These are phyloP conservation scores for Hippotragus niger DNA, from an alignment of 2,113 vertebrate species.

Conservation along the genomic window DNA sequence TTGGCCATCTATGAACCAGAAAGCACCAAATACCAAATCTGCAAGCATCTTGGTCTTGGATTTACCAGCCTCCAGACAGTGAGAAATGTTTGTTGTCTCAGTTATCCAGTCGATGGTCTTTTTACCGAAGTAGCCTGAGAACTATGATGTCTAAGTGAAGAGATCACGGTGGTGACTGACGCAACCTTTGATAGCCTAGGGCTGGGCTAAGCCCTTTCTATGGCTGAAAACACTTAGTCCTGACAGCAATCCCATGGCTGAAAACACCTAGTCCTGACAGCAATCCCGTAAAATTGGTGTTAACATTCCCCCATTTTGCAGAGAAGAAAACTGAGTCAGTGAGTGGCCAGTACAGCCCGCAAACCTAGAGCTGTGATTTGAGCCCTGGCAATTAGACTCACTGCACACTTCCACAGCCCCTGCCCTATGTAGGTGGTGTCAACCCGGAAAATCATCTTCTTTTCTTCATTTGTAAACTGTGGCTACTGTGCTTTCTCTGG, in stretches of 20 bases:
- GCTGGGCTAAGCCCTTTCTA: background rate
- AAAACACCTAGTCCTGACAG: background rate
- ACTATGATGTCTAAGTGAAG: no score
- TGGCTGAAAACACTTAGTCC: no score
- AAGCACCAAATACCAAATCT: background rate
- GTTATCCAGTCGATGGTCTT: background rate
- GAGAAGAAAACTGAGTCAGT: background rate
- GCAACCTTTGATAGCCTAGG: accelerated
- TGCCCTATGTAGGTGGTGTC: background rate
- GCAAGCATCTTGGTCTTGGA: background rate
- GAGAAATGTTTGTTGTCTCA: no score
- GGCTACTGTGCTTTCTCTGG: no score
- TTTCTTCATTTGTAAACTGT: background rate
- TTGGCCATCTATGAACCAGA: background rate
- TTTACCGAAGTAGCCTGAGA: no score
- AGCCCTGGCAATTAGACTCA: background rate
- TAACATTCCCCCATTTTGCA: background rate
- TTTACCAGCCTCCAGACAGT: background rate
- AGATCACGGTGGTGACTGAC: background rate
- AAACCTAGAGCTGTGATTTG: background rate
- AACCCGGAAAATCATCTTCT: background rate
- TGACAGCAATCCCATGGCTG: background rate
- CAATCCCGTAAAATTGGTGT: background rate
- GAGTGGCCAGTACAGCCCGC: background rate
- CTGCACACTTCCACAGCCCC: background rate